Percentiles rank a stretch among this genome's conserved stretches.
phyloP scores from a whole-genome alignment of 1,140 invertebrate genomes.

The Andrena cerasifolii region DNA sequence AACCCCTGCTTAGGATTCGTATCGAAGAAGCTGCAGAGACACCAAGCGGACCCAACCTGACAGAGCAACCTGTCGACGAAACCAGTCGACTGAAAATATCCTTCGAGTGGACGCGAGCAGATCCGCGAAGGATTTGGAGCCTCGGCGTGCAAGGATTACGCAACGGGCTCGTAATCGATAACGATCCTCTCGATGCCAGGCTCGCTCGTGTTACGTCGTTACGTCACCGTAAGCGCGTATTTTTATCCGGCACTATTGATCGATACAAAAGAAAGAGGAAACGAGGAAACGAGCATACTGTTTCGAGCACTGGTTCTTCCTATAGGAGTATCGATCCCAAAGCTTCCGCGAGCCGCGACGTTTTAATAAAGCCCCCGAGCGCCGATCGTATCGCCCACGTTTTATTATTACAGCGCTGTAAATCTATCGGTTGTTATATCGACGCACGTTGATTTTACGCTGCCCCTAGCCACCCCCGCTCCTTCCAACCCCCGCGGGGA shows the following conservation, averaged over 20 bases:
- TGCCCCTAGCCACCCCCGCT: neutral
- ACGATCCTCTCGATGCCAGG: constrained; percentile 34
- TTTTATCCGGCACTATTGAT: constrained; percentile 27
- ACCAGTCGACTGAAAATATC: too few species aligned
- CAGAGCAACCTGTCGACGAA: too few species aligned
- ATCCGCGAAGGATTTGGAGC: neutral
- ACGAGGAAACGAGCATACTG: neutral
- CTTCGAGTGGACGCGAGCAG: neutral
- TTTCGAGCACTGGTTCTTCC: neutral
- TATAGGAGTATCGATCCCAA: constrained; percentile 12
- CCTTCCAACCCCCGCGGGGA: too few species aligned
- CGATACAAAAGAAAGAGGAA: too few species aligned
- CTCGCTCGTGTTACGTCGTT: constrained; percentile 28
- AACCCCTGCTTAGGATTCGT: too few species aligned
- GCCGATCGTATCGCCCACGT: constrained; percentile 25
- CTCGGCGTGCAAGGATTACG: constrained; percentile 17
- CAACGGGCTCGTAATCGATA: constrained; percentile 30
- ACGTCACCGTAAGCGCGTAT: constrained; percentile 29
- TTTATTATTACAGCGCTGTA: constrained; percentile 50
- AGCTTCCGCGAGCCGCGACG: constrained; percentile 23
- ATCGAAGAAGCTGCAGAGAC: too few species aligned
- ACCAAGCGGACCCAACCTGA: too few species aligned
- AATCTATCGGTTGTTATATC: constrained; percentile 42
- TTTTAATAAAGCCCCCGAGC: constrained; percentile 46
- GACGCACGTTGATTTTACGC: constrained; percentile 34